Evolutionary conservation across 2,113 vertebrate genomes (phyloP).

Genomic region (Alaudala cheleensis): DNA sequence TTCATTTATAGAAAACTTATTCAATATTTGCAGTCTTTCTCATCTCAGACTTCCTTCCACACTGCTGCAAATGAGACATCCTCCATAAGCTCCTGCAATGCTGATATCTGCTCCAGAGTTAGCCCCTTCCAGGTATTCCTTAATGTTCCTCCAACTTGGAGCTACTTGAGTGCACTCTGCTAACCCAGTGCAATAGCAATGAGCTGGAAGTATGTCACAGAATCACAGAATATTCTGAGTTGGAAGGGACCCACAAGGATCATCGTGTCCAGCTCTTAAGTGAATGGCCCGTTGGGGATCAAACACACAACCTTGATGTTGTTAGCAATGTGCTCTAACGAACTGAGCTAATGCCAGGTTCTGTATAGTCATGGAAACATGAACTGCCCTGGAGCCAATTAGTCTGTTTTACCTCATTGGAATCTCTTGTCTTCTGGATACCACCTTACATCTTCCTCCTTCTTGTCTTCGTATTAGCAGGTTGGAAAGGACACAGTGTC

Average conservation of each 20-base stretch:
- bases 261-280: accelerated
- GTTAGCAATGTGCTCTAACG: accelerated
- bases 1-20: not conserved
- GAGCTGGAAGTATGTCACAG: not conserved
- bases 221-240: too few relatives aligned
- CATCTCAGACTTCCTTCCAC: not conserved
- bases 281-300: not conserved
- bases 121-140: not conserved
- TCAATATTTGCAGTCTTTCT: not conserved
- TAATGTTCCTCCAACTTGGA: accelerated
- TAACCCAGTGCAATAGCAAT: too few relatives aligned
- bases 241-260: not conserved
- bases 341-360: not conserved
- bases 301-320: not conserved
- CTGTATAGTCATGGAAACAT: not conserved
- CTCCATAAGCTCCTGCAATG: not conserved
- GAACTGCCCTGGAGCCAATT: not conserved
- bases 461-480: not conserved
- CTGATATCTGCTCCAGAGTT: not conserved
- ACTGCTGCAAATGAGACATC: not conserved
- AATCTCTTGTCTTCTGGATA: not conserved
- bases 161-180: not conserved
- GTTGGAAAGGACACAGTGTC: not conserved
- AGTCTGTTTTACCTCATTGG: not conserved
- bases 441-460: not conserved